These are phyloP conservation scores for Neuroscelio doddi DNA, from an alignment of 2,888 invertebrate species.

Conservation along the genomic window DNA sequence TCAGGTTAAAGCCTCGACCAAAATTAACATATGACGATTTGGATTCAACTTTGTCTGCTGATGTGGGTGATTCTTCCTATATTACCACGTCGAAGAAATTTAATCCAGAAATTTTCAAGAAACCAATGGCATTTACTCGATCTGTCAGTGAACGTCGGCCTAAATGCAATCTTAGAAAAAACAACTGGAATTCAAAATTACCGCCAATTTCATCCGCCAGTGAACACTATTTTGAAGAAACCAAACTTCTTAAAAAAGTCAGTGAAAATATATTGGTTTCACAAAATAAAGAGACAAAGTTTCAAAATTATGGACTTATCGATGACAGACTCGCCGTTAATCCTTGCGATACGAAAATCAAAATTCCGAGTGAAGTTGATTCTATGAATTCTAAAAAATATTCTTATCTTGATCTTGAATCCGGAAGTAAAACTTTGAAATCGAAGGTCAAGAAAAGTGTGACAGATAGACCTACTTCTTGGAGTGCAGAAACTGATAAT, in stretches of 20 bases:
- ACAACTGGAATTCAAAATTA: background rate
- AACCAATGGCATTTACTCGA: slow-evolving; percentile 61
- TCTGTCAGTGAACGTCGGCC: slow-evolving; percentile 60
- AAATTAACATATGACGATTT: slow-evolving; percentile 73
- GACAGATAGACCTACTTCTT: slow-evolving; percentile 61
- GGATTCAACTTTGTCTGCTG: slow-evolving; percentile 77
- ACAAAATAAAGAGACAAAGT: slow-evolving; percentile 59
- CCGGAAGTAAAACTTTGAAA: slow-evolving; percentile 22
- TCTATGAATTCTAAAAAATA: slow-evolving; percentile 41
- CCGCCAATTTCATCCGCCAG: background rate
- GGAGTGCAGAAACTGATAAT: slow-evolving; percentile 64
- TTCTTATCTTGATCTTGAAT: slow-evolving; percentile 56
- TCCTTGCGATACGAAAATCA: slow-evolving; percentile 19
- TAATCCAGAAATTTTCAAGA: slow-evolving; percentile 61
- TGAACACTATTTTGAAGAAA: slow-evolving; percentile 49
- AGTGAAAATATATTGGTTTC: slow-evolving; percentile 61
- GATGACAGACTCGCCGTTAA: slow-evolving; percentile 46
- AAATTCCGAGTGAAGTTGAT: slow-evolving; percentile 37
- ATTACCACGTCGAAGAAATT: slow-evolving; percentile 75
- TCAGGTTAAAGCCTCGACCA: slow-evolving; percentile 46
- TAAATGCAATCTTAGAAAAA: slow-evolving; percentile 6
- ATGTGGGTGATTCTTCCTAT: slow-evolving; percentile 75
- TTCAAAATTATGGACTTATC: slow-evolving; percentile 65
- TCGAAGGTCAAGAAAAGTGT: slow-evolving; percentile 18
- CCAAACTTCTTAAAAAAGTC: slow-evolving; percentile 57